Evolutionary conservation across 2,888 invertebrate species (phyloP).

Genomic region (Dicranocentrus wangi): DNA sequence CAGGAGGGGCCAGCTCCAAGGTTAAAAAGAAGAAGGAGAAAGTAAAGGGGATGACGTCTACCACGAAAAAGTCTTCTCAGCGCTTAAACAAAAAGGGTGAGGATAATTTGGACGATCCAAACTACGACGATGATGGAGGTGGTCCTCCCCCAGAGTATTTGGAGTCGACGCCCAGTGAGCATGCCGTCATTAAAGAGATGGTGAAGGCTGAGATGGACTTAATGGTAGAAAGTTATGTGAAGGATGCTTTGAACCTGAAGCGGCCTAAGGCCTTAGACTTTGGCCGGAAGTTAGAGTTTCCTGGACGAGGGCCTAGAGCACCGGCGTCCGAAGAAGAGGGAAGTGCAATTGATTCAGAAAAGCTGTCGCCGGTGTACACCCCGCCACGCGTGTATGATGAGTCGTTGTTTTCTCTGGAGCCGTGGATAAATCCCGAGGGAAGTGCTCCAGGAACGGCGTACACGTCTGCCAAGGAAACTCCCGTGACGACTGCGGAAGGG

Average conservation of each 20-base stretch:
- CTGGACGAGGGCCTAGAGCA: neutral
- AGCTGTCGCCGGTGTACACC: constrained; percentile 32
- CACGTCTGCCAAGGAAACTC: constrained; percentile 20
- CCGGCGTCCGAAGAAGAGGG: neutral
- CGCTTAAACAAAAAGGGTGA: neutral
- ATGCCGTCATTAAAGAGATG: constrained; percentile 53
- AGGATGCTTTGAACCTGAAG: constrained; percentile 17
- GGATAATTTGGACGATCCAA: too few relatives aligned
- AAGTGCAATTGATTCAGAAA: constrained; percentile 9
- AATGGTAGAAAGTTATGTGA: constrained; percentile 45
- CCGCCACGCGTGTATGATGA: constrained; percentile 32
- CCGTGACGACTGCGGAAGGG: constrained; percentile 15
- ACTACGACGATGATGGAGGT: too few relatives aligned
- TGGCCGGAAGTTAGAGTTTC: neutral
- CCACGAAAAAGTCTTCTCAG: constrained; percentile 7
- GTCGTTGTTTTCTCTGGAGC: constrained; percentile 35
- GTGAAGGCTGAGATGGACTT: constrained; percentile 54
- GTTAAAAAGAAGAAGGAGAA: neutral
- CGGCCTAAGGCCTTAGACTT: constrained; percentile 2
- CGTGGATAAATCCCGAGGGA: constrained; percentile 46
- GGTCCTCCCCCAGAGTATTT: neutral
- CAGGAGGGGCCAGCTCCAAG: neutral
- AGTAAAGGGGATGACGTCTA: neutral
- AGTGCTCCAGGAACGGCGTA: constrained; percentile 8
- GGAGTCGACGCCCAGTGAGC: constrained; percentile 37